Evolutionary conservation across 2,888 invertebrate genomes (phyloP).

Genomic region (Rhodophaea formosa): DNA sequence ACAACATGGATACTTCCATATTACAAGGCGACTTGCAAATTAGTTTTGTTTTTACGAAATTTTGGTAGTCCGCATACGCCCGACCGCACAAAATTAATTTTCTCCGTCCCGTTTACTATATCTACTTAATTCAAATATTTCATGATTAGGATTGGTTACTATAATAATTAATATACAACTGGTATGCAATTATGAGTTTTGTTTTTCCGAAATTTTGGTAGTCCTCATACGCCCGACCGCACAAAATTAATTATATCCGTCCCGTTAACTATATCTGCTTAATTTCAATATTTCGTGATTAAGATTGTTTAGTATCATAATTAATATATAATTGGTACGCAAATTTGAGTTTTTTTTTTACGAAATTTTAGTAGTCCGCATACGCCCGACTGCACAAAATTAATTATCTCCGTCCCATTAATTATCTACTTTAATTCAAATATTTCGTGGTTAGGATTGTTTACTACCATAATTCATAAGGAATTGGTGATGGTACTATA

Average conservation of each 20-base stretch:
- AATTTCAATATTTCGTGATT: constrained; percentile 15
- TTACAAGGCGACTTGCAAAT: constrained; percentile 15
- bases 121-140: constrained; percentile 17
- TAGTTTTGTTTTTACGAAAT: constrained; percentile 21
- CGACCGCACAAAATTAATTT: constrained; percentile 23
- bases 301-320: not conserved
- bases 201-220: constrained; percentile 19
- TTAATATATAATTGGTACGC: not conserved
- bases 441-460: constrained; percentile 8
- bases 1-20: constrained; percentile 30
- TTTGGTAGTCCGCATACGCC: not conserved
- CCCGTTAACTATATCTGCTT: not conserved
- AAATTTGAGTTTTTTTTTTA: constrained; percentile 23
- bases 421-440: constrained; percentile 13
- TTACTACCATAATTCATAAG: not conserved
- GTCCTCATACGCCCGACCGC: not conserved
- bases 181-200: constrained; percentile 20
- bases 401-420: constrained; percentile 21
- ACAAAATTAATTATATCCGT: constrained; percentile 24
- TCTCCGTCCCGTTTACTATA: constrained; percentile 2
- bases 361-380: constrained; percentile 11
- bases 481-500: not conserved
- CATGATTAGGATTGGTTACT: not conserved
- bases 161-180: not conserved
- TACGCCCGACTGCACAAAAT: constrained; percentile 14